Conservation (phyloP, 2,888 invertebrate species). For the Fissipunctia ypsillon region DNA sequence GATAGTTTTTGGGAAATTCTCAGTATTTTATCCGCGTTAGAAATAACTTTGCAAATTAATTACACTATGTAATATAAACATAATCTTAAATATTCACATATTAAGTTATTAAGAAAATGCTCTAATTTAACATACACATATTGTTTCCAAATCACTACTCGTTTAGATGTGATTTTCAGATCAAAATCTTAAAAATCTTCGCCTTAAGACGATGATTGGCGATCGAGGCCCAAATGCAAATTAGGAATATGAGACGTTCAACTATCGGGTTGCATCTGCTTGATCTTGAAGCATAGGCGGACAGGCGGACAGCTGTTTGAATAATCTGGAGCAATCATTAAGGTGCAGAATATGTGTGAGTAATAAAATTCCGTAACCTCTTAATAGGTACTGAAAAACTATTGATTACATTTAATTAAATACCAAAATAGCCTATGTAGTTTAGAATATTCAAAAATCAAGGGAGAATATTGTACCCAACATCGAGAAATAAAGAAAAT, state of each 20-base stretch:
- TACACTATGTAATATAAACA: too few relatives aligned
- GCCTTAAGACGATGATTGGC: constrained; percentile 8
- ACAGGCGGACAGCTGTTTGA: constrained; percentile 1
- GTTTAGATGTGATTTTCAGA: too few relatives aligned
- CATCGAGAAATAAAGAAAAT: neutral
- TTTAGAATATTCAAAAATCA: neutral
- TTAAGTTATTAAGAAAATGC: too few relatives aligned
- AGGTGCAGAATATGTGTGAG: neutral
- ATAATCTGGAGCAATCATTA: constrained; percentile 11
- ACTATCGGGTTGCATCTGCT: neutral
- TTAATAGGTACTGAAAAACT: neutral
- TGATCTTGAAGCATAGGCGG: neutral
- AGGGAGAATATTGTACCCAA: neutral
- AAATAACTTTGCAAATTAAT: too few relatives aligned
- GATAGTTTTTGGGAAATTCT: too few relatives aligned
- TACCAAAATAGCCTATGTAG: neutral
- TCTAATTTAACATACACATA: too few relatives aligned
- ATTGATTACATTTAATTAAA: neutral
- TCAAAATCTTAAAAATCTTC: too few relatives aligned
- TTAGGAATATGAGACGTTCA: constrained; percentile 1
- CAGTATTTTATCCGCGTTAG: too few relatives aligned
- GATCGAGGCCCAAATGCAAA: constrained; percentile 2
- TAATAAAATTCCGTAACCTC: neutral
- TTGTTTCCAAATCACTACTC: too few relatives aligned
- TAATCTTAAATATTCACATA: too few relatives aligned